phyloP scores from a whole-genome alignment of 2,888 invertebrate genomes.

The Nymphalis c-album region DNA sequence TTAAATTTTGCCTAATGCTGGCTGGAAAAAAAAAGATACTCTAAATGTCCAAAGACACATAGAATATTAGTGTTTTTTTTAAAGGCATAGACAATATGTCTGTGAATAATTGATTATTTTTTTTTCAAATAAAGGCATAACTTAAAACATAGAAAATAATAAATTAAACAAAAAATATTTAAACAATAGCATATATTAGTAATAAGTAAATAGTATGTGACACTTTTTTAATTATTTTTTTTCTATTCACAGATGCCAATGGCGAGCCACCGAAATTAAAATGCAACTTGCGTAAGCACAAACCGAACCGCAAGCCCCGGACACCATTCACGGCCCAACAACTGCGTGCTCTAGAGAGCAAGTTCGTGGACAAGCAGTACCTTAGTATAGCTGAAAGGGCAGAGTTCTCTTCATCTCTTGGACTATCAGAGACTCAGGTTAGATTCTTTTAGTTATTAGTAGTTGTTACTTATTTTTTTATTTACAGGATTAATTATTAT shows the following conservation, averaged over 20 bases:
- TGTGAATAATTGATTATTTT: too few species aligned
- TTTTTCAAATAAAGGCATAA: not conserved
- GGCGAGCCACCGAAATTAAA: constrained; percentile 93
- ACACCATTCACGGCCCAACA: constrained; percentile 99
- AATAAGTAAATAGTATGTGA: not conserved
- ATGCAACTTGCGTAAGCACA: constrained; percentile 97
- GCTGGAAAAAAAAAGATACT: too few species aligned
- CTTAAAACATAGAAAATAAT: not conserved
- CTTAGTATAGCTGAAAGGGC: constrained; percentile 98
- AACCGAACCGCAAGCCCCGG: constrained; percentile 98
- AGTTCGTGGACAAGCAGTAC: constrained; percentile 98
- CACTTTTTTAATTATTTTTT: constrained; percentile 9
- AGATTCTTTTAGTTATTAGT: constrained; percentile 17
- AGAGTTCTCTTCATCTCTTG: constrained; percentile 96
- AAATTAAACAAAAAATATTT: not conserved
- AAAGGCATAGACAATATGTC: too few species aligned
- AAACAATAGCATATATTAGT: not conserved
- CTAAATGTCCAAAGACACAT: too few species aligned
- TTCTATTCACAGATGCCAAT: constrained; percentile 82
- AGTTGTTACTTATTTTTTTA: too few species aligned
- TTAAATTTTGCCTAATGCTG: too few species aligned
- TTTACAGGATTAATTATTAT: too few species aligned
- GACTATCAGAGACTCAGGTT: constrained; percentile 83
- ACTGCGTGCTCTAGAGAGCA: constrained; percentile 95
- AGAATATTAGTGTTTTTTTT: too few species aligned